A percentile compares a stretch with the other conserved stretches of the same genome.
These are phyloP conservation scores for Monodelphis domestica DNA, from an alignment of 2,797 vertebrate species.

Conservation along the genomic window DNA sequence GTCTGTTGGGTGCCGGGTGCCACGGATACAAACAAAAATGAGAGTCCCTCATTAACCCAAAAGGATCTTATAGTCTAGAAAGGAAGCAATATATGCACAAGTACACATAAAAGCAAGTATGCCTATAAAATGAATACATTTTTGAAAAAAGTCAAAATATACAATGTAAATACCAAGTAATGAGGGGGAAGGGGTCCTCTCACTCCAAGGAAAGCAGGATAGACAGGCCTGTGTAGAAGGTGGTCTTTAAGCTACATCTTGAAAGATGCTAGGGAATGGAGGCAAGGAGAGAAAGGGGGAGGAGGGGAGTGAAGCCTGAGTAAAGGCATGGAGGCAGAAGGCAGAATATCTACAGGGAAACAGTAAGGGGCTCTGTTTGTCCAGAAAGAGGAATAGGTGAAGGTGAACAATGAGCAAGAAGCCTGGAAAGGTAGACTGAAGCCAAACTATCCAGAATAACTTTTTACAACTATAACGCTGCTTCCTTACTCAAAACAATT, in stretches of 20 bases:
- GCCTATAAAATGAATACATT: background rate
- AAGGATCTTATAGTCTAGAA: background rate
- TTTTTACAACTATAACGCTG: background rate
- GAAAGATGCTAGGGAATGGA: background rate
- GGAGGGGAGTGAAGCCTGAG: too few relatives aligned
- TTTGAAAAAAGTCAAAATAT: background rate
- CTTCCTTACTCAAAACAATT: background rate
- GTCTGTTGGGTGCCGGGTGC: background rate
- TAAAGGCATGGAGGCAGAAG: background rate
- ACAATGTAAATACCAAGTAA: background rate
- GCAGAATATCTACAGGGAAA: background rate
- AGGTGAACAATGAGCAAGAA: background rate
- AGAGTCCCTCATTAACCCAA: background rate
- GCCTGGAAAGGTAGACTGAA: background rate
- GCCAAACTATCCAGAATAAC: too few relatives aligned
- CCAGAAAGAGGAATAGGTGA: background rate
- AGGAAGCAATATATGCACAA: background rate
- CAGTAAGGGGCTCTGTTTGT: background rate
- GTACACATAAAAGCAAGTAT: background rate
- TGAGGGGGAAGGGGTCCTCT: background rate
- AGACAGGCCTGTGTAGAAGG: background rate
- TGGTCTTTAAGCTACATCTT: background rate
- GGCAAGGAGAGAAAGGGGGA: too few relatives aligned
- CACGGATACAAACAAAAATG: background rate
- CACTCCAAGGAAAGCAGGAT: background rate